Evolutionary conservation across 2,797 vertebrate genomes (phyloP).

Genomic region (Pteropus rufus): DNA sequence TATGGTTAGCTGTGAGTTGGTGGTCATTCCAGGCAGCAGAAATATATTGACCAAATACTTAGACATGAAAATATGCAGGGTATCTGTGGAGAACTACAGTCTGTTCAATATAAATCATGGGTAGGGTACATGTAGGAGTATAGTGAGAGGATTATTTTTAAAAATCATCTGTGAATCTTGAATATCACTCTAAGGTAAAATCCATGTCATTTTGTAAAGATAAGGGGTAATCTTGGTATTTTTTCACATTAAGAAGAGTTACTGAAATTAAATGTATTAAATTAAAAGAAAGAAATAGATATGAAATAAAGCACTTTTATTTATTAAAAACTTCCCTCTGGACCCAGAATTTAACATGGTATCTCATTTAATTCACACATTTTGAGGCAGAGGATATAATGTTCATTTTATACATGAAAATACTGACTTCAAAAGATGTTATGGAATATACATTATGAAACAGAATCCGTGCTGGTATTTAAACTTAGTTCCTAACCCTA

Average conservation of each 20-base stretch:
- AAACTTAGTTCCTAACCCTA: neutral
- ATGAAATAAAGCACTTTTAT: neutral
- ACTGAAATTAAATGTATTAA: neutral
- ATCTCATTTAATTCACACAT: neutral
- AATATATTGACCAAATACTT: neutral
- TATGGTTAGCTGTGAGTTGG: neutral
- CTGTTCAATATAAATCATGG: neutral
- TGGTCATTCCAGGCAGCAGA: neutral
- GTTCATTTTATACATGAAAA: neutral
- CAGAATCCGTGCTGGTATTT: neutral
- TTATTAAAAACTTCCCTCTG: neutral
- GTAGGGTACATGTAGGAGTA: neutral
- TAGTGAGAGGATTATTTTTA: neutral
- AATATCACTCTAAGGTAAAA: neutral
- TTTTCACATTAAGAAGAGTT: neutral
- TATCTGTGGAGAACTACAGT: neutral
- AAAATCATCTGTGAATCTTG: neutral
- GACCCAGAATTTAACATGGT: neutral
- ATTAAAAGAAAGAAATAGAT: neutral
- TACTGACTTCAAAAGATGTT: neutral
- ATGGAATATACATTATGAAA: neutral
- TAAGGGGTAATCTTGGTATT: neutral
- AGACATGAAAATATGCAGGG: neutral
- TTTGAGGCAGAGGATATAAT: neutral
- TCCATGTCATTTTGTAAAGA: neutral